Evolutionary conservation across 2,113 vertebrate species (phyloP).

Genomic region (Perca schrenkii): DNA sequence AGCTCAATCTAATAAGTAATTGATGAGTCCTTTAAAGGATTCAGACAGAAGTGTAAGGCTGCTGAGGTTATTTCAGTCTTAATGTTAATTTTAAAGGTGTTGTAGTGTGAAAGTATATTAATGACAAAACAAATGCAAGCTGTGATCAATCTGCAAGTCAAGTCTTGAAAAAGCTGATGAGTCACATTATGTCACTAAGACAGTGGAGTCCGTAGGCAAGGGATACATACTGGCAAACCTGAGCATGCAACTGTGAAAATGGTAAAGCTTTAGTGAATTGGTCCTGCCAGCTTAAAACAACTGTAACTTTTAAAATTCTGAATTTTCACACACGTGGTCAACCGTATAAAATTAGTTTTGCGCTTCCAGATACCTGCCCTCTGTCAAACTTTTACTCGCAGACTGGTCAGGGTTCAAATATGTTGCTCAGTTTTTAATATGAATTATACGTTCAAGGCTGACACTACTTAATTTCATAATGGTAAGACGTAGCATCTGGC

Average conservation of each 20-base stretch:
- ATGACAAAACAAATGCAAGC: background rate
- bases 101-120: background rate
- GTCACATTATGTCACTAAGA: background rate
- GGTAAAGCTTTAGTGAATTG: background rate
- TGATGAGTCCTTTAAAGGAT: constrained; percentile 21
- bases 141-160: background rate
- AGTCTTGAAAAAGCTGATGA: background rate
- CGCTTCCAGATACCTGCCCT: background rate
- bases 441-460: background rate
- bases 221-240: background rate
- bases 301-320: background rate
- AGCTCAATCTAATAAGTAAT: background rate
- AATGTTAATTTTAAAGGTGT: constrained; percentile 5
- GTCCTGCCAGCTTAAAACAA: background rate
- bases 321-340: background rate
- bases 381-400: background rate
- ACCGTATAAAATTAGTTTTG: background rate
- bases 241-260: background rate
- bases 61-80: constrained; percentile 12
- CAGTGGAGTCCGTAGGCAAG: background rate
- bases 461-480: background rate
- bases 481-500: constrained; percentile 3
- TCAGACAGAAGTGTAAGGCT: background rate
- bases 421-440: background rate
- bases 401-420: background rate